Conservation (phyloP, 23 tunicate genomes). For the Styela plicata region DNA sequence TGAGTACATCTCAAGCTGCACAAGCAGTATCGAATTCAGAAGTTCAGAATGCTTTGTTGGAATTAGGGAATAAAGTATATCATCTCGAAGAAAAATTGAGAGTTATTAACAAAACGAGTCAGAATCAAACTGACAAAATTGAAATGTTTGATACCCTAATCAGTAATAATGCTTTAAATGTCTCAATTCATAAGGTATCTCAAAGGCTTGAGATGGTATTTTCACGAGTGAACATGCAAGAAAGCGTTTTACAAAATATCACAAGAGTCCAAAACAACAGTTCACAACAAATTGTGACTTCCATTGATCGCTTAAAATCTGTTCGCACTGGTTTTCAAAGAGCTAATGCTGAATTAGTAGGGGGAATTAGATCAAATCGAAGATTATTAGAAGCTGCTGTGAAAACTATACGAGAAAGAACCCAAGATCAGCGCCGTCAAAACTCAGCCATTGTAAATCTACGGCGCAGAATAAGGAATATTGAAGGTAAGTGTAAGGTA, state of each 20-base stretch:
- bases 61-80: background rate
- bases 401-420: background rate
- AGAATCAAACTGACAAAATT: background rate
- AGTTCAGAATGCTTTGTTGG: background rate
- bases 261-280: background rate
- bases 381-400: slow-evolving; percentile 9
- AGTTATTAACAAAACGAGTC: too few relatives aligned
- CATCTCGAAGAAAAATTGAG: background rate
- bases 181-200: background rate
- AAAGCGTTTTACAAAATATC: background rate
- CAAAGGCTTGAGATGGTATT: background rate
- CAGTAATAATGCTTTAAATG: background rate
- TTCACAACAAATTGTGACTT: background rate
- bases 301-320: background rate
- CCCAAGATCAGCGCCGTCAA: background rate
- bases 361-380: slow-evolving; percentile 16
- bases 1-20: background rate
- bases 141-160: background rate
- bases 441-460: slow-evolving; percentile 12
- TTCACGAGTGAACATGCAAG: background rate
- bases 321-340: background rate
- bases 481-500: slow-evolving; percentile 6
- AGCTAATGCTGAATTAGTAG: slow-evolving; percentile 8
- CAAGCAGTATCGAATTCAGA: background rate
- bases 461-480: slow-evolving; percentile 2